Conservation (phyloP, 2,888 invertebrate genomes). For the Bruchidius siliquastri region DNA sequence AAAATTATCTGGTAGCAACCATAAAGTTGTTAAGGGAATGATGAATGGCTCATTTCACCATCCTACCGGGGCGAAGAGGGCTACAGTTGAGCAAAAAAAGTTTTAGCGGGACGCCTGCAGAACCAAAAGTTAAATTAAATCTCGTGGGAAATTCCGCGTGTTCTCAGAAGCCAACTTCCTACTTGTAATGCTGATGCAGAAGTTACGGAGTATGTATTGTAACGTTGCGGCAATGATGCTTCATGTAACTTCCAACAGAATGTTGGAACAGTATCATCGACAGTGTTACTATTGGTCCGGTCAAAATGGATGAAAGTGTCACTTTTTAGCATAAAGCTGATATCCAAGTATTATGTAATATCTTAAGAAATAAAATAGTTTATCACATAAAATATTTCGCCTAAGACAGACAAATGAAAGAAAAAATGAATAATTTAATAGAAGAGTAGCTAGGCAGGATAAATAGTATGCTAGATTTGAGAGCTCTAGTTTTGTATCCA, state of each 20-base stretch:
- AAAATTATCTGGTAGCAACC: not conserved
- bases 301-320: too few relatives aligned
- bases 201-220: not conserved
- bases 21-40: constrained; percentile 8
- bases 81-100: constrained; percentile 1
- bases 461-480: too few relatives aligned
- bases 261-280: not conserved
- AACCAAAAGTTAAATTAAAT: not conserved
- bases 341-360: too few relatives aligned
- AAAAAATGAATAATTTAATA: too few relatives aligned
- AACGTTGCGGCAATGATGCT: not conserved
- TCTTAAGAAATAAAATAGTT: too few relatives aligned
- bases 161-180: not conserved
- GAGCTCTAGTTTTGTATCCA: too few relatives aligned
- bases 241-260: not conserved
- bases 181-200: not conserved
- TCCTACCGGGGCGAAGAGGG: not conserved
- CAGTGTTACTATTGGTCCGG: too few relatives aligned
- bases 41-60: constrained; percentile 15
- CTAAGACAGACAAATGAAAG: too few relatives aligned
- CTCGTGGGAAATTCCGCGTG: not conserved
- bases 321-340: too few relatives aligned
- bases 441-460: too few relatives aligned
- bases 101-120: constrained; percentile 4
- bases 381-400: too few relatives aligned